Base-by-base conservation (phyloP, 1,140 invertebrate species). In the Melitaea cinxia region DNA sequence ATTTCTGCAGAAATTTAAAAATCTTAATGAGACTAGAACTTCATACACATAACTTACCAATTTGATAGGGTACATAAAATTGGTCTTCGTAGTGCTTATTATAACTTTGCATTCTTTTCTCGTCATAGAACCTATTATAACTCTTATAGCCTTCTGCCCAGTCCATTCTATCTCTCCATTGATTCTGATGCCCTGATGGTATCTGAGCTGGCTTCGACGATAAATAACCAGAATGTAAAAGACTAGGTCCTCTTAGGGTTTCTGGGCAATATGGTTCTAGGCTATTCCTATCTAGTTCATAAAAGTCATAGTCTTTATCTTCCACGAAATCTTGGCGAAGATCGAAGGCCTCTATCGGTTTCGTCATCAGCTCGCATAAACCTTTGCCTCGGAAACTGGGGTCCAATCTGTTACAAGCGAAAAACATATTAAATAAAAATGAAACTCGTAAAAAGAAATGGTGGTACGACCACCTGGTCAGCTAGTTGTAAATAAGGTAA, bases 281-380 rank as follows among this genome's bases (percentile, higher is more conserved):
- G 68, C 90, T 91, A 57, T 94, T 94, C 49, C 94, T 83, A 80
- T 96, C 94, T 15, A 93, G 88, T 68, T 96, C 94, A 74, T 95
- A 96, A 73, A 95, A 96, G 80, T 96, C 95, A 68, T 94, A 96
- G 30, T 95, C 93, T 12, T 93, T 92, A 82, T 96, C 95, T 12
- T 92, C 87, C 7, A 92, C 87, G 37, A 95, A 93, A 77, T 95
- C 94, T 21, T 91, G 75, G 24, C 91, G 86, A 1, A 94, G 65
- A 69, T 96, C 94, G 78, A 95, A 92, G 35, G 93, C 92, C 68
- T 93, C 85, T 19, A 94, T 91, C 0, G 95, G 94, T 45, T 94
- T 91, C 2, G 95, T 93, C 30, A 95, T 93, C 52, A 96, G 78
- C 86, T 96, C 95, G 73, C 95, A 96, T 2, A 95, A 93, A 1